Base-by-base conservation (phyloP, 2,113 vertebrate species). In the Todiramphus chloris region DNA sequence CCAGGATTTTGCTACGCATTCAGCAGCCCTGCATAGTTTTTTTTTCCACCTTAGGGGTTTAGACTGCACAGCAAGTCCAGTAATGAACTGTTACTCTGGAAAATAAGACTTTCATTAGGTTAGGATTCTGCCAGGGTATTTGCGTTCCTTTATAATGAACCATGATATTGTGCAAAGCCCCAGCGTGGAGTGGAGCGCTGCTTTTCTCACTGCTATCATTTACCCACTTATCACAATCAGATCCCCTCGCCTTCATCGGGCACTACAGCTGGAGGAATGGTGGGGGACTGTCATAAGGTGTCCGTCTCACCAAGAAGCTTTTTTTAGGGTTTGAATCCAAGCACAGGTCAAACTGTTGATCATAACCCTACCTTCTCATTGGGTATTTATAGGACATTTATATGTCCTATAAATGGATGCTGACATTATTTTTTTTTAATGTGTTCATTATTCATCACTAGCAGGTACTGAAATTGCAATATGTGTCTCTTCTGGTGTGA, bases 101-200 rank as follows among this genome's bases (percentile, higher is more conserved):
- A 97, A 97, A 97, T 95, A 64, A 97, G 96, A 21, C 93, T 96
- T 97, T 97, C 92, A 97, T 97, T 97, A 97, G 96, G 95, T 96
- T 97, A 95, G 96, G 97, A 88, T 96, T 94, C 90, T 94, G 94
- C 87, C 75, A 68, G 96, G 92, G 88, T 87, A 50, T 86, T 73
- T 90, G 55, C 28, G 63, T 85, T 59, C 58, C 86, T 72, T 72
- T 73, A 85, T 97, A 96, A 97, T 93, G 92, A 97, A 89, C 87
- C 95, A 10, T 70, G 89, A 82, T 93, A 72, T 76, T 68, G 93
- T 43, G 63, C 81, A 30, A 53, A 89, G 94, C 62, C 86, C 56
- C 1, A 58, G 83, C 4, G 3, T 31, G 63, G 53, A 83, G 78
- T 66, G 2, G 58, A 44, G 82, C 31, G 1, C 33, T 28, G 89